Base-by-base conservation (phyloP, 2,888 invertebrate species). In the Prostheceraeus crozeri region DNA sequence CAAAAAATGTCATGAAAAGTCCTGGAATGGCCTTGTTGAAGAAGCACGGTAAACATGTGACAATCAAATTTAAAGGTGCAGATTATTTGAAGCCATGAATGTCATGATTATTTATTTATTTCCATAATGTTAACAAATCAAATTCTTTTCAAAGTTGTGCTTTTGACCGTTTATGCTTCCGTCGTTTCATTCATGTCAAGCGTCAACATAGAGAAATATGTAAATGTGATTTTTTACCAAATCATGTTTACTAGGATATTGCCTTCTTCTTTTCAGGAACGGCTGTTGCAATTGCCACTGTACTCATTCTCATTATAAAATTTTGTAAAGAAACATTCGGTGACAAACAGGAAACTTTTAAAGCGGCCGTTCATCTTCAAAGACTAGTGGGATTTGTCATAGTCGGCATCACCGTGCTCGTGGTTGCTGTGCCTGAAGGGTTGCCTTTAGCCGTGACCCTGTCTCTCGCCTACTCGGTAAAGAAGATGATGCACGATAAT, bases 361-460 rank as follows among this genome's bases (percentile, higher is more conserved):
- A 67, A 16, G 68, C 67, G 3, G 63, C 64, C 2, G 82, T 82
- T 27, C 89, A 93, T 78, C 84, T 89, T 70, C 87, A 87, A 79
- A 84, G 88, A 78, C 83, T 96, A 72, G 94, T 98, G 65, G 87
- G 89, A 73, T 91, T 93, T 81, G 84, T 98, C 73, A 98, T 98
- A 80, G 98, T 98, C 78, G 98, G 98, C 84, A 96, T 98, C 60
- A 98, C 98, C 61, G 96, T 98, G 68, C 83, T 99, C 66, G 98
- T 98, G 63, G 98, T 98, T 61, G 98, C 98, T 64, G 98, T 98
- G 65, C 98, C 98, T 53, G 98, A 99, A 79, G 98, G 98, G 69
- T 82, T 99, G 71, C 98, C 96, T 66, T 81, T 98, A 64, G 98
- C 98, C 74, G 96, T 98, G 70, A 98, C 98, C 23, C 82, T 98